phyloP scores from a whole-genome alignment of 2,888 invertebrate genomes.

The Anthophora plumipes region DNA sequence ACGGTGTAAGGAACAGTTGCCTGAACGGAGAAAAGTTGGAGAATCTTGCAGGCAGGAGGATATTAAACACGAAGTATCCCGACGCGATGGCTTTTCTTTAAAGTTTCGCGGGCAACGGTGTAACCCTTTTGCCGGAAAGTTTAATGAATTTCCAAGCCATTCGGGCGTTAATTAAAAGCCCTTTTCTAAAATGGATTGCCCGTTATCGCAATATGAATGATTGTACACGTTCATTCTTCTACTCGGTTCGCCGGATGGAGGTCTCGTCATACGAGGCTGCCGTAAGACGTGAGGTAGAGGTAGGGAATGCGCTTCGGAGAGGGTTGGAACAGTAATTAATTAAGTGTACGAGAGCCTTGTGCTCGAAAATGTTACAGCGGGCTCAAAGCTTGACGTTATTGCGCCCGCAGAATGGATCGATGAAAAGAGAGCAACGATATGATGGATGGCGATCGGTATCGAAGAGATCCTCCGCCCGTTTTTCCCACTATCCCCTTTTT shows the following conservation, averaged over 20 bases:
- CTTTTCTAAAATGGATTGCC: slow-evolving; percentile 59
- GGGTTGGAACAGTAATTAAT: slow-evolving; percentile 74
- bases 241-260: not conserved
- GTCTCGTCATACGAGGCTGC: not conserved
- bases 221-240: slow-evolving; percentile 61
- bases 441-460: slow-evolving; percentile 72
- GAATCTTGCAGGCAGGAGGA: slow-evolving; percentile 26
- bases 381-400: slow-evolving; percentile 70
- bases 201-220: slow-evolving; percentile 61
- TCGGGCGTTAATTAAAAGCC: slow-evolving; percentile 65
- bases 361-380: slow-evolving; percentile 71
- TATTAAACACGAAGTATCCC: slow-evolving; percentile 48
- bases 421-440: slow-evolving; percentile 67
- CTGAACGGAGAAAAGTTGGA: slow-evolving; percentile 16
- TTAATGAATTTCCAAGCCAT: slow-evolving; percentile 55
- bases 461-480: slow-evolving; percentile 44
- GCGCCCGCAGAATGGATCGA: slow-evolving; percentile 69
- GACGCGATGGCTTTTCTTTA: slow-evolving; percentile 37
- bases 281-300: slow-evolving; percentile 25
- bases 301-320: too few species aligned
- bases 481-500: slow-evolving; percentile 9
- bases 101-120: slow-evolving; percentile 29
- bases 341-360: slow-evolving; percentile 73
- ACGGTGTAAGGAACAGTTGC: slow-evolving; percentile 30
- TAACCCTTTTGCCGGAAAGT: slow-evolving; percentile 35